Evolutionary conservation across 2,888 invertebrate genomes (phyloP), one percentile per base, ranked within the genome.

Genomic region (Aelia acuminata): DNA sequence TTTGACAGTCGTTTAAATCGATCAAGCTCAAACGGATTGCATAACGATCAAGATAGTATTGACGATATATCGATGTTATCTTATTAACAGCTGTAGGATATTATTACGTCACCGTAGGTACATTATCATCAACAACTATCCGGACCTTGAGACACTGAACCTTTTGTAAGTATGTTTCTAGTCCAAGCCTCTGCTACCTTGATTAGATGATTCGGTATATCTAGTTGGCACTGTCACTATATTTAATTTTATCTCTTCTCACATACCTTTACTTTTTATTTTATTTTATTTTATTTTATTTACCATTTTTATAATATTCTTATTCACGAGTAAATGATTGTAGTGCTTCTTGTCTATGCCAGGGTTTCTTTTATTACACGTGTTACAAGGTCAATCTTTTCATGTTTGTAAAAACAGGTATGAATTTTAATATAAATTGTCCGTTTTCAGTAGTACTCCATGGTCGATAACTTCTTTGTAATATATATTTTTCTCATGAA

Each of bases 151-250:
- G 39, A 43, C 80, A 43, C 43, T 43, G 80, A 13, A 39, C 2
- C 43, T n/a, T n/a, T 22, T n/a, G 39, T 31, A 75, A 75, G 20
- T 75, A 39, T 80, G 80, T 80, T 80, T 4, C 43, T 43, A 80
- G 80, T 80, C n/a, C 43, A 80, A 43, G 75, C 22, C 43, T n/a
- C 1, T 80, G 80, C 39, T 13, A n/a, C 43, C 80, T 80, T 80
- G 43, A 80, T 80, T 22, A 43, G 18, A n/a, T 80, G 80, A 43
- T 4, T 43, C 20, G 22, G 22, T 22, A 3, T 39, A 80, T 80
- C 80, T 0, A 31, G 31, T 18, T 8, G 18, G 1, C 63, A 70
- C 35, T 70, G 63, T 35, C 63, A 35, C 1, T 8, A 20, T 70
- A 57, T 26, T n/a, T 57, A 26, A 15, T 1, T 57, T 26, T n/a